These are phyloP conservation scores for Scolopax bukidnonensis DNA, from an alignment of 2,797 vertebrate genomes.

Conservation along the genomic window DNA sequence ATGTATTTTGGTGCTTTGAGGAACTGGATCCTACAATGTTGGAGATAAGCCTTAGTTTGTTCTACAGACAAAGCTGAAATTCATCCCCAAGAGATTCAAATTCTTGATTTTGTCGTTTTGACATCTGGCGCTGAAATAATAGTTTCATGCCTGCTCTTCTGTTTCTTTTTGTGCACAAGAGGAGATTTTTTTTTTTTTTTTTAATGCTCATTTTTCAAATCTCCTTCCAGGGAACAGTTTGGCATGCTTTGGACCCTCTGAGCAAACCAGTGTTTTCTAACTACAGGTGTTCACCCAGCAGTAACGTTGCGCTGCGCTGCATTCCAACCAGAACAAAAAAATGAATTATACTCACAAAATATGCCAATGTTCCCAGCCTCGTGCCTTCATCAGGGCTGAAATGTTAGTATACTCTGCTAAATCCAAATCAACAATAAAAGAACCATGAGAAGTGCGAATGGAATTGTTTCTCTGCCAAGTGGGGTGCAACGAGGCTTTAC, in stretches of 20 bases:
- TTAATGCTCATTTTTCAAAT: conserved; percentile 3
- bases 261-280: conserved; percentile 40
- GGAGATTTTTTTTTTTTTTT: not conserved
- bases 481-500: conserved; percentile 31
- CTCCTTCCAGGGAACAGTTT: conserved; percentile 12
- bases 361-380: not conserved
- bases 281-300: conserved; percentile 65
- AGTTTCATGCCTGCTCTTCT: conserved; percentile 25
- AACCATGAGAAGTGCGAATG: conserved; percentile 15
- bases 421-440: conserved; percentile 51
- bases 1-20: conserved; percentile 5
- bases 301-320: not conserved
- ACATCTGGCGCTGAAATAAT: not conserved
- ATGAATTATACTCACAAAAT: conserved; percentile 57
- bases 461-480: conserved; percentile 59
- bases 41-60: conserved; percentile 20
- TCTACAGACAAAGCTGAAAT: conserved; percentile 37
- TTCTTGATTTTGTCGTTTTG: conserved; percentile 43
- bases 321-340: conserved; percentile 60
- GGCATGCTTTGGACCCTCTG: not conserved
- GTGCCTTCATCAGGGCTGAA: conserved; percentile 19
- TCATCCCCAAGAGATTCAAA: conserved; percentile 5
- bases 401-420: conserved; percentile 42
- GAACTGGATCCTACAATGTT: not conserved
- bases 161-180: not conserved